Evolutionary conservation across 2,113 vertebrate genomes (phyloP).

Genomic region (Orientallactaga bullata): DNA sequence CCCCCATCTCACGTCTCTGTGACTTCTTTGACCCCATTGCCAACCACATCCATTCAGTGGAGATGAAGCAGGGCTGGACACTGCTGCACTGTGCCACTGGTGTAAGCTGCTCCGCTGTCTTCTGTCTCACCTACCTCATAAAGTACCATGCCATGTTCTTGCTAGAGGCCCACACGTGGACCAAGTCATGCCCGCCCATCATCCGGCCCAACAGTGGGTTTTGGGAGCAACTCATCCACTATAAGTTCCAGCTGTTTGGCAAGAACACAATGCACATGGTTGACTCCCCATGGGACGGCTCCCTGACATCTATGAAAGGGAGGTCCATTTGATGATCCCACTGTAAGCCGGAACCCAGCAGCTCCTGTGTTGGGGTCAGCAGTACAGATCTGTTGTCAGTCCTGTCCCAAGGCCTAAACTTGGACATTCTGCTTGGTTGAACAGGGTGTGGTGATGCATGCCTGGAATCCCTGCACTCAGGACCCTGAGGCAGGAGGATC

Average conservation of each 20-base stretch:
- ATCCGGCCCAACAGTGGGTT: too few species aligned
- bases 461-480: too few species aligned
- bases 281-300: too few species aligned
- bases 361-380: background rate
- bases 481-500: too few species aligned
- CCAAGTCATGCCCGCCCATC: conserved; percentile 85
- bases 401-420: background rate
- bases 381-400: background rate
- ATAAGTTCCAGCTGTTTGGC: too few species aligned
- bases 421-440: conserved; percentile 15
- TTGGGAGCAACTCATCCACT: too few species aligned
- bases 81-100: conserved; percentile 88
- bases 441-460: too few species aligned
- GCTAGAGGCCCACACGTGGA: conserved; percentile 86
- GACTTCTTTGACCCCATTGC: conserved; percentile 88
- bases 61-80: conserved; percentile 75
- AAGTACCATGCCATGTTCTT: conserved; percentile 85
- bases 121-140: conserved; percentile 91
- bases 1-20: conserved; percentile 77
- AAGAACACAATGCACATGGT: too few species aligned
- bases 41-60: conserved; percentile 85
- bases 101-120: conserved; percentile 87
- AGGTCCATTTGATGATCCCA: conserved; percentile 70
- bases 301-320: conserved; percentile 76
- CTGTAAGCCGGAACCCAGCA: conserved; percentile 46